These are phyloP conservation scores for Incurvaria masculella DNA, from an alignment of 2,888 invertebrate genomes.

Conservation along the genomic window DNA sequence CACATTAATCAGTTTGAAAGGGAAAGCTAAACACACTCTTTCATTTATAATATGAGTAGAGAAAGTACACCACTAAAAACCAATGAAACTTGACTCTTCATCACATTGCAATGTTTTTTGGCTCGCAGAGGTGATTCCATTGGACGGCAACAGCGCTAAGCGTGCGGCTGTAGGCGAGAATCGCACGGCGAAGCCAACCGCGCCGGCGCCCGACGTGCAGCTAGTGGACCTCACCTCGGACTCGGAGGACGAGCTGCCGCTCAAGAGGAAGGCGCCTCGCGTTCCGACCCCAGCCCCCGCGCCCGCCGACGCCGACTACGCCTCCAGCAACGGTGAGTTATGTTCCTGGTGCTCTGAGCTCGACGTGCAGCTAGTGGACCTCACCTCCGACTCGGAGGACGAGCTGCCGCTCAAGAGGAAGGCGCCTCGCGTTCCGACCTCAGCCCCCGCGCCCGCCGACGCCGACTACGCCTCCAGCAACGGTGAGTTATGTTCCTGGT, in stretches of 20 bases:
- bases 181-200: conserved; percentile 30
- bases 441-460: conserved; percentile 41
- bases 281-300: conserved; percentile 37
- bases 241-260: conserved; percentile 67
- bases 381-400: conserved; percentile 73
- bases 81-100: too few species aligned
- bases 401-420: conserved; percentile 65
- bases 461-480: conserved; percentile 24
- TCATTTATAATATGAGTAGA: too few species aligned
- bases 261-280: conserved; percentile 55
- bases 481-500: conserved; percentile 13
- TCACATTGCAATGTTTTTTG: too few species aligned
- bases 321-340: conserved; percentile 25
- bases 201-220: conserved; percentile 27
- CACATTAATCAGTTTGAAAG: too few species aligned
- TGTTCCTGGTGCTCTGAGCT: neutral
- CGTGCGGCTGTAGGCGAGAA: conserved; percentile 40
- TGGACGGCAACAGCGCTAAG: conserved; percentile 34
- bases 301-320: conserved; percentile 35
- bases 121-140: conserved; percentile 43
- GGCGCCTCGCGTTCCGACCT: conserved; percentile 34
- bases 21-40: too few species aligned
- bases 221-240: conserved; percentile 73
- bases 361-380: conserved; percentile 57
- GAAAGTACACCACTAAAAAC: too few species aligned